Base-by-base conservation (phyloP, 2,113 vertebrate species). In the Clarias magur region DNA sequence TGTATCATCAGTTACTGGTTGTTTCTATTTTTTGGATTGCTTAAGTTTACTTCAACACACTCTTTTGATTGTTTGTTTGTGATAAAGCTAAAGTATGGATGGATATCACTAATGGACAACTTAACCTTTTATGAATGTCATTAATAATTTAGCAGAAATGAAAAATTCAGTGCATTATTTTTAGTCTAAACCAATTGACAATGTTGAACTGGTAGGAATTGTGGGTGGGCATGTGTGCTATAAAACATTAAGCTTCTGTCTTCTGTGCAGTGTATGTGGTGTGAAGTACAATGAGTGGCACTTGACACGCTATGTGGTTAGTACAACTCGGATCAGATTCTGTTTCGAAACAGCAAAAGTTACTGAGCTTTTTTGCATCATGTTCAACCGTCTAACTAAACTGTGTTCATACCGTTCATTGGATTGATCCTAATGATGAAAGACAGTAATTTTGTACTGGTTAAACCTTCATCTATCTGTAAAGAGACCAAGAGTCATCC, bases 131-230 rank as follows among this genome's bases (percentile, higher is more conserved):
- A 80, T 62, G 59, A 62, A 42, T 23, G 57, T 8, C 79, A 81
- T 81, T 81, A 81, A 62, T 81, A 42, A 81, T 81, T 62, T 81
- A 62, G 19, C 27, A 62, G 30, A 25, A 81, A 81, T 81, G 0
- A 62, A 81, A 81, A 34, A 81, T 81, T 81, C 12, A 81, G 1
- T 62, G 34, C 2, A 13, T 80, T 34, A 80, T 38, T 6, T 81
- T 60, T 42, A 62, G 57, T 62, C 4, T 42, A 3, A 62, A 81
- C 13, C 10, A 79, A 13, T 57, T 42, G 30, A 81, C 42, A 9
- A 30, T 81, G 25, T 81, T 38, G 30, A 62, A 19, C 30, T 81
- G 10, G 11, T 15, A 60, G 79, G 38, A 34, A 23, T 15, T 79
- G 16, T 1, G 30, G n/a, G 10, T 9, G 3, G 27, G 8, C 78